Base-by-base conservation (phyloP, 2,888 invertebrate genomes). In the Patella pellucida region DNA sequence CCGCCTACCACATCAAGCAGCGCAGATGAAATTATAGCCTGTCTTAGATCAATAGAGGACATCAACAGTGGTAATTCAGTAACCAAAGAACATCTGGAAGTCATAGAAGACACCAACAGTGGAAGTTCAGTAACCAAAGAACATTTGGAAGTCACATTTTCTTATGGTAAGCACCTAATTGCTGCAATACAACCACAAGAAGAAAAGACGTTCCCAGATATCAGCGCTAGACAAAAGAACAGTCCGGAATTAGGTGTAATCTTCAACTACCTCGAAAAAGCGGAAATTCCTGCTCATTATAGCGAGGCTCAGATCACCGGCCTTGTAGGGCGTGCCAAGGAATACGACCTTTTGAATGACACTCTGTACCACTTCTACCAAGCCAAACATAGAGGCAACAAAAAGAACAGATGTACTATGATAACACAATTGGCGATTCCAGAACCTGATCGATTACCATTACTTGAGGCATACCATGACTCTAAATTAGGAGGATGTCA, bases 391-490 rank as follows among this genome's bases (percentile, higher is more conserved):
- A 73, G 72, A 70, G 51, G 52, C n/a, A 12, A 14, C 14, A 23
- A 68, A 15, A 27, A 68, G 16, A 73, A 75, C 19, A 69, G 70
- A 14, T 9, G 51, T 12, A n/a, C n/a, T 51, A 23, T 50, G 51
- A 69, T 4, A 2, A 31, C 19, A 27, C 31, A 19, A 12, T 23
- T 41, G 67, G 27, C 71, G 9, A 67, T 80, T 5, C 80, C 81
- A 41, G 27, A 12, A n/a, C 14, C 69, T 9, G 41, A 78, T 3
- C 52, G 78, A 19, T 52, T 72, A 16, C 74, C 77, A 52, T 62
- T 80, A 3, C 27, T 81, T n/a, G 23, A 52, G 14, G 19, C 76
- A 1, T 78, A 73, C 16, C 75, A 77, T 70, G 77, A 76, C 52
- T 73, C 73, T 23, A 69, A 52, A n/a, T 72, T 69, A 12, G 74